These are phyloP conservation scores for Loxodonta africana DNA, from an alignment of 2,113 vertebrate species.

Conservation along the genomic window DNA sequence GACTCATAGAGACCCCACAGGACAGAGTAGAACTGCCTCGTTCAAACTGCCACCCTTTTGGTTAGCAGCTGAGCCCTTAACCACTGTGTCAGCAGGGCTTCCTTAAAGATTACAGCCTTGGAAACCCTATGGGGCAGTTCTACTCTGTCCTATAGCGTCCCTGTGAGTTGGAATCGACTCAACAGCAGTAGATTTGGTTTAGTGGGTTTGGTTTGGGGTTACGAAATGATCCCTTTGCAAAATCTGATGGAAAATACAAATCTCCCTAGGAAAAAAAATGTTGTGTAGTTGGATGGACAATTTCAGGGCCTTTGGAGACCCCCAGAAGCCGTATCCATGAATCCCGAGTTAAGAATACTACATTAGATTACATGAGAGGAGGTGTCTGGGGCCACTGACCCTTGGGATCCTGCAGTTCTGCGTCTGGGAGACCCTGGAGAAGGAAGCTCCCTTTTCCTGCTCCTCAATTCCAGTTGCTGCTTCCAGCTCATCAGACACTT, in stretches of 20 bases:
- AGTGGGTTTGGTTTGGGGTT: background rate
- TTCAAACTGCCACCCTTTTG: too few relatives aligned
- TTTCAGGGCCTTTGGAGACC: background rate
- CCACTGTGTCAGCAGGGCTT: too few relatives aligned
- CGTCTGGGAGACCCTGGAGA: background rate
- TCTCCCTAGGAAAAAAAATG: background rate
- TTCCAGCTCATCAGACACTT: background rate
- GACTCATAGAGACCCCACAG: too few relatives aligned
- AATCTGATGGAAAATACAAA: background rate
- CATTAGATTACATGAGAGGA: background rate
- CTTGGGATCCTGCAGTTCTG: background rate
- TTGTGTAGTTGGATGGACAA: background rate
- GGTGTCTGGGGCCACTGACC: background rate
- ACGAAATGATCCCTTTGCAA: constrained; percentile 22
- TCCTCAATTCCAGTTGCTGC: background rate
- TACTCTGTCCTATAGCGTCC: too few relatives aligned
- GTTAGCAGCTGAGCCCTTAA: too few relatives aligned
- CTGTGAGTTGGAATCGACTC: too few relatives aligned
- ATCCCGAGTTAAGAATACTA: background rate
- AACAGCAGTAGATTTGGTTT: too few relatives aligned
- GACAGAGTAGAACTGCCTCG: too few relatives aligned
- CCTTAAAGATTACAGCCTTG: too few relatives aligned
- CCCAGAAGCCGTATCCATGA: background rate
- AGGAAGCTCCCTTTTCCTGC: background rate
- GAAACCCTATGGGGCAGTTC: too few relatives aligned